phyloP scores from a whole-genome alignment of 2,113 vertebrate genomes.

The Regulus satrapa region DNA sequence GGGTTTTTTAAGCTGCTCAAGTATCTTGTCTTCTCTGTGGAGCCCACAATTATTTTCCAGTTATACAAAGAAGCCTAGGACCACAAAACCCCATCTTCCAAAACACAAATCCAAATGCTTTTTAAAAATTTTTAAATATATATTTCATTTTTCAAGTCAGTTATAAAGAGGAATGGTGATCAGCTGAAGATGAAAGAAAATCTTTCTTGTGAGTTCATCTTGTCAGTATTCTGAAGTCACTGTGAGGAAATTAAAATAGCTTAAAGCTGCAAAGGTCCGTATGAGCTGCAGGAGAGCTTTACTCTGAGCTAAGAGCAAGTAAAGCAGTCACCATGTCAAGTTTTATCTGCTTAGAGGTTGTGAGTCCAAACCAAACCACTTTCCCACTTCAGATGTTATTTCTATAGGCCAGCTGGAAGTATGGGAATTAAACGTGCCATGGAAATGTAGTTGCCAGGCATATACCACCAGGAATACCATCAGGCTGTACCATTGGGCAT shows the following conservation, averaged over 20 bases:
- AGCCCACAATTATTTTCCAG: neutral
- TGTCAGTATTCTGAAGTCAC: neutral
- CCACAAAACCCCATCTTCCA: neutral
- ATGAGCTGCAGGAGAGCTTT: neutral
- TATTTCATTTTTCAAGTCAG: neutral
- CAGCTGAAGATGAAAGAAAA: neutral
- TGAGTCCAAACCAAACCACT: neutral
- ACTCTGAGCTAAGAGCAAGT: neutral
- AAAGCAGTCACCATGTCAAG: accelerated
- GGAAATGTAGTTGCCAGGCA: neutral
- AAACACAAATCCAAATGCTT: neutral
- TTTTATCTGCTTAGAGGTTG: neutral
- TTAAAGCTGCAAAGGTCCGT: neutral
- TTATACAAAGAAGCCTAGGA: neutral
- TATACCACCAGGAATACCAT: neutral
- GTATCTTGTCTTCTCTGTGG: neutral
- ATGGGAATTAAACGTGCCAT: accelerated
- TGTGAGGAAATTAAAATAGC: neutral
- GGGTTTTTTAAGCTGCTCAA: neutral
- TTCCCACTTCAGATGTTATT: neutral
- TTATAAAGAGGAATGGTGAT: neutral
- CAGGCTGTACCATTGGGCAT: neutral
- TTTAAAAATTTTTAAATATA: neutral
- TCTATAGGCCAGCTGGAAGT: neutral
- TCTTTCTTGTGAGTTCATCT: neutral